Conservation (phyloP, 1,140 invertebrate species). For the Mylabris phalerata region DNA sequence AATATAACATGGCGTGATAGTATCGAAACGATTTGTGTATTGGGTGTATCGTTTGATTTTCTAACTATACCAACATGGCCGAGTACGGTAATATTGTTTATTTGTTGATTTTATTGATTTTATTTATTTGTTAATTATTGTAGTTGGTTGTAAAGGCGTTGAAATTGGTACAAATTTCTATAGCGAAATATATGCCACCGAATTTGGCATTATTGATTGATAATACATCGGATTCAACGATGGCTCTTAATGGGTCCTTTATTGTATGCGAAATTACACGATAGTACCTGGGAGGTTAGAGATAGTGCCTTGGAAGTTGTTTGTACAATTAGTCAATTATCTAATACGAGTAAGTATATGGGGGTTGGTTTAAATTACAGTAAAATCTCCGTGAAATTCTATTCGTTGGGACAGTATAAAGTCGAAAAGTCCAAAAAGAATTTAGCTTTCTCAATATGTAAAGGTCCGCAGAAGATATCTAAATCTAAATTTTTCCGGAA, state of each 20-base stretch:
- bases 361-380: too few relatives aligned
- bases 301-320: constrained; percentile 65
- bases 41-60: constrained; percentile 40
- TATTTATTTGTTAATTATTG: neutral
- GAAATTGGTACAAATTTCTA: constrained; percentile 57
- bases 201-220: constrained; percentile 63
- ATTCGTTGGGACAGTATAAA: too few relatives aligned
- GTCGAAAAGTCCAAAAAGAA: too few relatives aligned
- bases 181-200: constrained; percentile 65
- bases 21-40: constrained; percentile 56
- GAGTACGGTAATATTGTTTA: constrained; percentile 32
- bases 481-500: too few relatives aligned
- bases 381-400: too few relatives aligned
- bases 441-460: too few relatives aligned
- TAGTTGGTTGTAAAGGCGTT: constrained; percentile 60
- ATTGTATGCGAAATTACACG: constrained; percentile 59
- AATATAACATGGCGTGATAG: constrained; percentile 68
- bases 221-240: constrained; percentile 52
- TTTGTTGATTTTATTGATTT: neutral
- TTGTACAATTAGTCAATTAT: constrained; percentile 57
- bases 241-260: constrained; percentile 57
- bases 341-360: constrained; percentile 56
- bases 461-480: too few relatives aligned
- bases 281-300: constrained; percentile 64
- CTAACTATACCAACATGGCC: constrained; percentile 41